Evolutionary conservation across 2,113 vertebrate genomes (phyloP).

Genomic region (Corydoras maculifer): DNA sequence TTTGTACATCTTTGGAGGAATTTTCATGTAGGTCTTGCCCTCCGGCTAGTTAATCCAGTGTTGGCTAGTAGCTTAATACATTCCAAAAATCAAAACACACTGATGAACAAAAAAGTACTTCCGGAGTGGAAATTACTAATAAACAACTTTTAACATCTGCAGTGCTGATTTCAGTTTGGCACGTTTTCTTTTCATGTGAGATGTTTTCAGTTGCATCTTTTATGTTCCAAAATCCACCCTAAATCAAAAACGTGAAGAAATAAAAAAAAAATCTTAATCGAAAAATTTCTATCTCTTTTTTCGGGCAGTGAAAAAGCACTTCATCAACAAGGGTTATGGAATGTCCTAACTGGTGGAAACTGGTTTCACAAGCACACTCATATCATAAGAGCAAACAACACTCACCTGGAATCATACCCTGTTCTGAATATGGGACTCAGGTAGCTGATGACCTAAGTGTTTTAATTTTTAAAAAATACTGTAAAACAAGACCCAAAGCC

Average conservation of each 20-base stretch:
- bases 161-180: conserved; percentile 63
- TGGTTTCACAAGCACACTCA: conserved; percentile 80
- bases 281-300: conserved; percentile 88
- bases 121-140: conserved; percentile 51
- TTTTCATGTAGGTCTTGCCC: conserved; percentile 47
- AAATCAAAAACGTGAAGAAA: conserved; percentile 61
- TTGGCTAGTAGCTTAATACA: conserved; percentile 53
- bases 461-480: conserved; percentile 53
- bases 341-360: conserved; percentile 64
- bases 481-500: conserved; percentile 81
- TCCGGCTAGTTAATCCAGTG: conserved; percentile 46
- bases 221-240: conserved; percentile 79
- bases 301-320: conserved; percentile 99
- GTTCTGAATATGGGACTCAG: conserved; percentile 66
- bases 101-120: conserved; percentile 49
- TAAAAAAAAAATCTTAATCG: conserved; percentile 73
- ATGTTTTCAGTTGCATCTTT: conserved; percentile 77
- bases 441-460: conserved; percentile 70
- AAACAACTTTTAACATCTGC: conserved; percentile 50
- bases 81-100: conserved; percentile 51
- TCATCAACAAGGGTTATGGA: conserved; percentile 79
- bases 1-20: conserved; percentile 68
- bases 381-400: conserved; percentile 83
- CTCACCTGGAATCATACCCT: conserved; percentile 69
- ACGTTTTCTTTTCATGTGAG: conserved; percentile 54